Evolutionary conservation across 2,113 vertebrate species (phyloP).

Genomic region (Leptocoma aspasia): DNA sequence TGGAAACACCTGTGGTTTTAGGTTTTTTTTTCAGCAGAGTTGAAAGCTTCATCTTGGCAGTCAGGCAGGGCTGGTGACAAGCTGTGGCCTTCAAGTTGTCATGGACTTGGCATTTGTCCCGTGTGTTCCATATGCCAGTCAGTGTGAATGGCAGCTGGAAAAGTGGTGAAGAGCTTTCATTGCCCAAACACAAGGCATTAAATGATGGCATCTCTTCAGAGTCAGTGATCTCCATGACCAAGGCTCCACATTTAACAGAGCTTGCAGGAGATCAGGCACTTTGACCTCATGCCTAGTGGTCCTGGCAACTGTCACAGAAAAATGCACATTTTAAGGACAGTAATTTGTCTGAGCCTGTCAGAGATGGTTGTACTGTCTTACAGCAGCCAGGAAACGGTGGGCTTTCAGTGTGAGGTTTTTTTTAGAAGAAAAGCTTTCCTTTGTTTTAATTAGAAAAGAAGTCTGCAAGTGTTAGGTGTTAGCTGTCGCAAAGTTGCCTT

Average conservation of each 20-base stretch:
- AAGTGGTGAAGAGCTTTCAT: neutral
- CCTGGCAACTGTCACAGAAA: neutral
- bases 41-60: neutral
- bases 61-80: neutral
- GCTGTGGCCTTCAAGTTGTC: neutral
- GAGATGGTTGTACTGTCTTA: neutral
- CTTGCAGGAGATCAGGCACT: neutral
- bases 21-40: neutral
- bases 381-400: neutral
- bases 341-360: neutral
- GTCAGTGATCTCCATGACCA: fast-evolving
- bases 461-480: fast-evolving
- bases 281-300: neutral
- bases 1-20: neutral
- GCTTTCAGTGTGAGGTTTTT: neutral
- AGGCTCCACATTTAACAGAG: neutral
- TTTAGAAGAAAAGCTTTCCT: neutral
- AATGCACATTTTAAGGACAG: fast-evolving
- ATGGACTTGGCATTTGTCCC: neutral
- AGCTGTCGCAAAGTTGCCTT: fast-evolving
- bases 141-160: neutral
- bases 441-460: neutral
- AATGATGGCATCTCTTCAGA: neutral
- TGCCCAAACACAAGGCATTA: neutral
- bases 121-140: neutral